A percentile compares a stretch with the other conserved stretches of the same genome.
Evolutionary conservation across 1,140 invertebrate species (phyloP).

Genomic region (Sipha flava): DNA sequence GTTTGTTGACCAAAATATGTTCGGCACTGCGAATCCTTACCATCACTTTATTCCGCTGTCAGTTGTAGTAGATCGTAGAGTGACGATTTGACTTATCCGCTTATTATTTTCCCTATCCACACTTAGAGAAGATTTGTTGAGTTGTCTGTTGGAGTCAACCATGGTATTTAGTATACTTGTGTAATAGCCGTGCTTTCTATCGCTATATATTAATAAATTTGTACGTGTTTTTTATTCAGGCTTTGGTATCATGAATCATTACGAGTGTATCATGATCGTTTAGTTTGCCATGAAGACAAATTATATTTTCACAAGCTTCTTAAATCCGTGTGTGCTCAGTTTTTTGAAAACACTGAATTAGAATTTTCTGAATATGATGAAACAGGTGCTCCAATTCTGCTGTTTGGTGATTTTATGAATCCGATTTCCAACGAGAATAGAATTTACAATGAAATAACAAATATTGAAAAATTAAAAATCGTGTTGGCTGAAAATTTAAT

Average conservation of each 20-base stretch:
- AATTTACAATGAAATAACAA: conserved; percentile 73
- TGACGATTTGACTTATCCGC: too few relatives aligned
- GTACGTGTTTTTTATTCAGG: conserved; percentile 44
- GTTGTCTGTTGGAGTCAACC: too few relatives aligned
- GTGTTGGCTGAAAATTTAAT: conserved; percentile 51
- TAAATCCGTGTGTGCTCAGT: conserved; percentile 51
- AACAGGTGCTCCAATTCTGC: conserved; percentile 54
- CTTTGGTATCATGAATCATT: conserved; percentile 92
- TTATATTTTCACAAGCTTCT: conserved; percentile 66
- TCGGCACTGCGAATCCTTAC: too few relatives aligned
- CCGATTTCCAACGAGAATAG: conserved; percentile 63
- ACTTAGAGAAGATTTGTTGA: too few relatives aligned
- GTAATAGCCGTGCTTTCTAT: too few relatives aligned
- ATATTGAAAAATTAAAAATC: conserved; percentile 62
- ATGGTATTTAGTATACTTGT: too few relatives aligned
- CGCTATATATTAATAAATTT: too few relatives aligned
- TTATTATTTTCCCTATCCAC: too few relatives aligned
- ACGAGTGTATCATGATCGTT: conserved; percentile 84
- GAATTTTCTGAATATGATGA: conserved; percentile 55
- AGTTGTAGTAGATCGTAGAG: too few relatives aligned
- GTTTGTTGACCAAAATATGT: too few relatives aligned
- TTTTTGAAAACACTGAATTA: conserved; percentile 56
- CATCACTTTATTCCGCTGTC: too few relatives aligned
- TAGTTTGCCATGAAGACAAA: conserved; percentile 72
- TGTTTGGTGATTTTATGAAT: conserved; percentile 82